phyloP scores from a whole-genome alignment of 2,797 vertebrate genomes.

The Tokudaia muenninki region DNA sequence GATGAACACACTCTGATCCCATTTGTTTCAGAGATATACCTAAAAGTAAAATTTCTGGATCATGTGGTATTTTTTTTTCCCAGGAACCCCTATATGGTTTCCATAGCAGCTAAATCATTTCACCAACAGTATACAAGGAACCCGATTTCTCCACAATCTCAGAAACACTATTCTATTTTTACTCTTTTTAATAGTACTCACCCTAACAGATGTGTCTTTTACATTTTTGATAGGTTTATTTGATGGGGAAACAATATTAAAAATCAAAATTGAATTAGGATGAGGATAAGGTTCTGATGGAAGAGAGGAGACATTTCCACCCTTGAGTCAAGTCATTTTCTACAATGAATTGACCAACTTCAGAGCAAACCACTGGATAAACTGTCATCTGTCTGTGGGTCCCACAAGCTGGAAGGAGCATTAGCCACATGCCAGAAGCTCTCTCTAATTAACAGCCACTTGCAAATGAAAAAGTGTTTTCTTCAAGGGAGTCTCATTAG shows the following conservation, averaged over 20 bases:
- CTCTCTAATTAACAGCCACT: background rate
- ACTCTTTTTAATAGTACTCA: background rate
- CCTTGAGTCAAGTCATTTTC: constrained; percentile 59
- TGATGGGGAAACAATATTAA: constrained; percentile 77
- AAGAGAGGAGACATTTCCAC: constrained; percentile 64
- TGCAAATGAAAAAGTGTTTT: background rate
- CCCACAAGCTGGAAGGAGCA: background rate
- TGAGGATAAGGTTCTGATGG: constrained; percentile 78
- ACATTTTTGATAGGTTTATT: constrained; percentile 59
- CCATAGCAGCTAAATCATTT: background rate
- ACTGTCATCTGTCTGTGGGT: background rate
- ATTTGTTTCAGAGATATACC: background rate
- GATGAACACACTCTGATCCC: background rate
- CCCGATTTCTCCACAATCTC: background rate
- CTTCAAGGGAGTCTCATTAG: background rate
- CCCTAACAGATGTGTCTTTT: background rate
- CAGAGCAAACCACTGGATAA: background rate
- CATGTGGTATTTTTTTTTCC: background rate
- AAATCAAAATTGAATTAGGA: constrained; percentile 82
- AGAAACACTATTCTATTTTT: background rate
- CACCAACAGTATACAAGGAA: background rate
- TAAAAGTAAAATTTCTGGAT: background rate
- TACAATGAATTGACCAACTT: background rate
- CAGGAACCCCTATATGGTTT: background rate
- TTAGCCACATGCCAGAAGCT: background rate